Conservation (phyloP, 2,113 vertebrate genomes). For the Anolis carolinensis region DNA sequence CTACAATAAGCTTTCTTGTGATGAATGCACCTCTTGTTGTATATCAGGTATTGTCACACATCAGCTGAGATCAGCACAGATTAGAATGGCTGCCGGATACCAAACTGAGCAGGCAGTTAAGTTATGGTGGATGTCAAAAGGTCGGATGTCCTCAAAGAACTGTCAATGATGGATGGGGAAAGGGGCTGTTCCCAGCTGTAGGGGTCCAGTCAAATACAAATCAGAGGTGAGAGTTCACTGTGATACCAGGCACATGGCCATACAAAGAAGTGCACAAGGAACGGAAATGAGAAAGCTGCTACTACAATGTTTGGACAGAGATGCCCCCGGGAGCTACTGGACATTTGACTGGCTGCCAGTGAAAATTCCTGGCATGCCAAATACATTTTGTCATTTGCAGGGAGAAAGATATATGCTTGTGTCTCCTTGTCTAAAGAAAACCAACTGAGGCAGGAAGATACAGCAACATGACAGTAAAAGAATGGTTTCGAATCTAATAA, state of each 20-base stretch:
- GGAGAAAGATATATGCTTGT: neutral
- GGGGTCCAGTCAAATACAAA: neutral
- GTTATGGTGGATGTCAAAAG: conserved; percentile 17
- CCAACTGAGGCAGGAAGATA: neutral
- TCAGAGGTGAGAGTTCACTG: conserved; percentile 20
- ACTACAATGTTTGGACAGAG: neutral
- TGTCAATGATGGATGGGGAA: neutral
- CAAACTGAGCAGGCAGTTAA: conserved; percentile 33
- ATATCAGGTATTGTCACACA: neutral
- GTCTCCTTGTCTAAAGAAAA: neutral
- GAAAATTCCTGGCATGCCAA: conserved; percentile 39
- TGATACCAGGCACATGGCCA: conserved; percentile 6
- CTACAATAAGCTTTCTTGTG: neutral
- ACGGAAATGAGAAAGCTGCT: conserved; percentile 29
- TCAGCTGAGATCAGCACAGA: conserved; percentile 16
- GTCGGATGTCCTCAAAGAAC: neutral
- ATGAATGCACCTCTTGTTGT: neutral
- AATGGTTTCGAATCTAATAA: neutral
- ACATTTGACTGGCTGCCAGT: neutral
- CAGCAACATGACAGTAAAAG: neutral
- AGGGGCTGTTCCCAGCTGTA: neutral
- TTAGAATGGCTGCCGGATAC: conserved; percentile 13
- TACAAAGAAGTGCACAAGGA: conserved; percentile 4
- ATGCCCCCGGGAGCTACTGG: neutral
- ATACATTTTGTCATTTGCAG: neutral